Evolutionary conservation across 2,113 vertebrate species (phyloP), one percentile per base, ranked within the genome.

Genomic region (Thamnophis sirtalis): DNA sequence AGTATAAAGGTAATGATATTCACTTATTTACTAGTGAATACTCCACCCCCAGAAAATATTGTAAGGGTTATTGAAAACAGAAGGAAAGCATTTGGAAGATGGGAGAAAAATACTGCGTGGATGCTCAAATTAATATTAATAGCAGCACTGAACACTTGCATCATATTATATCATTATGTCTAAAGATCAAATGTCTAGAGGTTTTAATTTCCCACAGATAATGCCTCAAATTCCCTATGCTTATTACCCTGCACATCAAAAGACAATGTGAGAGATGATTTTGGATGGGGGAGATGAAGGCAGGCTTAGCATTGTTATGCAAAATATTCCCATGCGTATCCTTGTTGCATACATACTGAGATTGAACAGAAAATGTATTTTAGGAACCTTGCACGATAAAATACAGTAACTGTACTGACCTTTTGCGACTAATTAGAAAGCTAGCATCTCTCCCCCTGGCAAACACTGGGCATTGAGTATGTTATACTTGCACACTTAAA

Each of bases 151-250:
- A 90, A 91, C 84, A 92, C 91, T 49, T 60, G 26, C 56, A 88
- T 28, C 88, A n/a, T 93, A 89, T 94, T 94, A 91, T 56, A 88
- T 95, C 93, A 93, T 93, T 92, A 94, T 58, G 0, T 0, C 87
- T 87, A 88, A 91, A 95, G 88, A 93, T 95, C 88, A 95, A 95
- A 94, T 92, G 54, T 91, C 87, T 24, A 89, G 91, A n/a, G 92
- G 86, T 91, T 73, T 91, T 91, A 93, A 89, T 93, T 93, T 93
- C 91, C 86, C 91, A 86, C 54, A 49, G 50, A 91, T 86, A 93
- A 91, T 93, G 86, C 49, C 55, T 94, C 88, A 63, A 85, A 92
- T 87, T 0, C 0, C 91, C 86, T 94, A 89, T 85, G 91, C 90
- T 89, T 94, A 94, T 94, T 93, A 49, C 63, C 49, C 92, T 91